Conservation (phyloP, 1,140 invertebrate genomes). For the Magallana gigas region DNA sequence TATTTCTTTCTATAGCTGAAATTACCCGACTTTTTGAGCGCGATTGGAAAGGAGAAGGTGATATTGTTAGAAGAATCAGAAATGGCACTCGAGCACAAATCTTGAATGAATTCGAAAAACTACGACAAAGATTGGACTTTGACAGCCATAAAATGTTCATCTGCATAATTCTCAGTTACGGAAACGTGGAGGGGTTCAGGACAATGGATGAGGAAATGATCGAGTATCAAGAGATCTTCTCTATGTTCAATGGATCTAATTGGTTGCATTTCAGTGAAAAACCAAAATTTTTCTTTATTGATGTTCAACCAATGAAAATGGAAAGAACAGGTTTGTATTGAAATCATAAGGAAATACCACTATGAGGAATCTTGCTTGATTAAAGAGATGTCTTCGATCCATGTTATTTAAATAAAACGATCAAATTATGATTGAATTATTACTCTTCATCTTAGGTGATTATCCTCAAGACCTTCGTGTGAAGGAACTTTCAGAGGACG, state of each 20-base stretch:
- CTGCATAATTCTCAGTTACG: constrained; percentile 20
- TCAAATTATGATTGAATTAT: no score
- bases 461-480: constrained; percentile 5
- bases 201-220: constrained; percentile 27
- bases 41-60: constrained; percentile 23
- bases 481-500: not conserved
- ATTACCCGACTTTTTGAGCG: not conserved
- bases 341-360: no score
- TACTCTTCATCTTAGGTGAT: not conserved
- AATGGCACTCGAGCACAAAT: not conserved
- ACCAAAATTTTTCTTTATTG: constrained; percentile 25
- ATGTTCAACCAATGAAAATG: not conserved
- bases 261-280: constrained; percentile 24
- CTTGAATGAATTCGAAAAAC: not conserved
- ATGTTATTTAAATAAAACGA: no score
- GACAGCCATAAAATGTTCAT: not conserved
- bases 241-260: not conserved
- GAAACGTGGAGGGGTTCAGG: not conserved
- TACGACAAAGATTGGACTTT: not conserved
- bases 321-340: not conserved
- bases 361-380: no score
- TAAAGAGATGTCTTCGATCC: no score
- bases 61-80: not conserved
- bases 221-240: not conserved
- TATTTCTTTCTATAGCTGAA: not conserved